Evolutionary conservation across 1,140 invertebrate genomes (phyloP).

Genomic region (Grapholita molesta): DNA sequence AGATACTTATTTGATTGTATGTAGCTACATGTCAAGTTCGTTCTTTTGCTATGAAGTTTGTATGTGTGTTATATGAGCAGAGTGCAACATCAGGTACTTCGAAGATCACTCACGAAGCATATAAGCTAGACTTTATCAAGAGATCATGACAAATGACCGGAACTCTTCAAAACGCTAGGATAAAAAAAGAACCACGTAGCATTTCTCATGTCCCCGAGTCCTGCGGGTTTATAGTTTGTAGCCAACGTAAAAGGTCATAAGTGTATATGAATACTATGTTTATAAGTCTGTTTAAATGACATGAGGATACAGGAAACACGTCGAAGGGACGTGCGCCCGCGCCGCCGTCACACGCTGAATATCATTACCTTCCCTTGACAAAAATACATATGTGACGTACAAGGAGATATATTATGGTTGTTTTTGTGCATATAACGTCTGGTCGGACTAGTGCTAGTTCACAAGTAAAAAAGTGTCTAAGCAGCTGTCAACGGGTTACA

Average conservation of each 20-base stretch:
- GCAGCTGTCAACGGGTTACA: no score
- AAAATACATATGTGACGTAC: not conserved
- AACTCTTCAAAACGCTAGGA: not conserved
- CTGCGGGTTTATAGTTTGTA: not conserved
- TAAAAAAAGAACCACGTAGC: not conserved
- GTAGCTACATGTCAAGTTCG: no score
- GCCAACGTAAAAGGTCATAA: not conserved
- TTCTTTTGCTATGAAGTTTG: no score
- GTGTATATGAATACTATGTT: not conserved
- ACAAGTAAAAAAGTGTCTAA: no score
- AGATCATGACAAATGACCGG: not conserved
- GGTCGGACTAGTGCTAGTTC: no score
- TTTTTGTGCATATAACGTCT: not conserved
- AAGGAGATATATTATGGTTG: not conserved
- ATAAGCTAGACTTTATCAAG: not conserved
- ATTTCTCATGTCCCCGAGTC: not conserved
- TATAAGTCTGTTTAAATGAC: not conserved
- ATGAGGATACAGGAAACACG: not conserved
- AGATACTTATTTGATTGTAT: no score
- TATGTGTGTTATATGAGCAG: no score
- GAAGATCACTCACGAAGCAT: not conserved
- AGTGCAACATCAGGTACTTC: no score
- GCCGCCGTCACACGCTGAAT: not conserved
- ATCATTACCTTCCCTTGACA: not conserved
- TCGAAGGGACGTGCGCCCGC: not conserved